phyloP scores from a whole-genome alignment of 2,113 vertebrate genomes.

The Nibea albiflora region DNA sequence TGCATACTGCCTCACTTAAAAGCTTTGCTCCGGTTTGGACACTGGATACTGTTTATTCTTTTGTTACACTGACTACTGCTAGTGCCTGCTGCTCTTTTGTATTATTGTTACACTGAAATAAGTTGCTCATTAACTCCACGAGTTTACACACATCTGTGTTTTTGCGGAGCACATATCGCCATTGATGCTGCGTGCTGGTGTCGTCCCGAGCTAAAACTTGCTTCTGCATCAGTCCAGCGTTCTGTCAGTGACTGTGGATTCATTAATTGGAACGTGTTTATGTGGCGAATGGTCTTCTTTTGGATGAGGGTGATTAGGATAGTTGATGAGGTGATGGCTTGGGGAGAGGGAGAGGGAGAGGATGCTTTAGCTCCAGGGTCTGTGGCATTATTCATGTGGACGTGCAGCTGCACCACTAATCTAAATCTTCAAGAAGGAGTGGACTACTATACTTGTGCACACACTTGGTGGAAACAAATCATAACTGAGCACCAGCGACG shows the following conservation, averaged over 20 bases:
- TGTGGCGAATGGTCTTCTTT: conserved; percentile 68
- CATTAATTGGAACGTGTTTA: conserved; percentile 60
- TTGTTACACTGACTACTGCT: conserved; percentile 43
- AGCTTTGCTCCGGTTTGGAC: conserved; percentile 39
- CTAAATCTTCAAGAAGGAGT: conserved; percentile 56
- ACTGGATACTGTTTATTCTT: conserved; percentile 51
- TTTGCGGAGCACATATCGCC: conserved; percentile 10
- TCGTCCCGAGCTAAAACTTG: conserved; percentile 38
- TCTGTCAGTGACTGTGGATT: conserved; percentile 63
- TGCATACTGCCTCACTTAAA: conserved; percentile 49
- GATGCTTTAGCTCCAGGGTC: conserved; percentile 55
- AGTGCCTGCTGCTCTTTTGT: conserved; percentile 18
- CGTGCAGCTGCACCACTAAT: conserved; percentile 64
- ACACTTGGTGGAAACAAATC: conserved; percentile 49
- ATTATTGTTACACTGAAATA: conserved; percentile 45
- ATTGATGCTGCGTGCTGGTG: conserved; percentile 27
- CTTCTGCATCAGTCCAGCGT: conserved; percentile 43
- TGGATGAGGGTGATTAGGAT: conserved; percentile 73
- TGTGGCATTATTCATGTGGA: conserved; percentile 68
- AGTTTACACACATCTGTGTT: conserved; percentile 33
- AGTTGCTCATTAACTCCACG: conserved; percentile 46
- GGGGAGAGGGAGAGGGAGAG: conserved; percentile 50
- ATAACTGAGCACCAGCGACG: conserved; percentile 44
- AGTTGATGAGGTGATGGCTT: conserved; percentile 72
- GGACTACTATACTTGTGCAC: conserved; percentile 43